These are phyloP conservation scores for Tachina fera DNA, from an alignment of 2,888 invertebrate genomes.

Conservation along the genomic window DNA sequence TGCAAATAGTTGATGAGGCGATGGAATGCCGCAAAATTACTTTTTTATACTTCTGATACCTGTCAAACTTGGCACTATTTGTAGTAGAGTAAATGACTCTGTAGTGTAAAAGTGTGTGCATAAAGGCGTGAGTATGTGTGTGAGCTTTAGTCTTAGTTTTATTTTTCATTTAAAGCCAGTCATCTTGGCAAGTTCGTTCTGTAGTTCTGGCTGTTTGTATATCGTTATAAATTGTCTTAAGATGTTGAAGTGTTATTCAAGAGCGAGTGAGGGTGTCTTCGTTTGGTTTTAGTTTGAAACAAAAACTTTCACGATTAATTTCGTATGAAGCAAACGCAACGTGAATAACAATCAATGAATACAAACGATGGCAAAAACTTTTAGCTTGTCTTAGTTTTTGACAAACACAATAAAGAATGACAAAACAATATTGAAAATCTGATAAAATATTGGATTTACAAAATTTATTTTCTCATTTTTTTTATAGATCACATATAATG, in stretches of 20 bases:
- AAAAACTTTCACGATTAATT: slow-evolving; percentile 75
- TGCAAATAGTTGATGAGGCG: slow-evolving; percentile 75
- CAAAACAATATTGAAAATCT: slow-evolving; percentile 53
- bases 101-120: neutral
- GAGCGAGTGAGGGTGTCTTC: neutral
- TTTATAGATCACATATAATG: neutral
- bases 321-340: slow-evolving; percentile 68
- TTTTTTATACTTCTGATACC: slow-evolving; percentile 71
- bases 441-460: slow-evolving; percentile 30
- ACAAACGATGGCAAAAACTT: slow-evolving; percentile 60
- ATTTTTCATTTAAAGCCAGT: slow-evolving; percentile 2
- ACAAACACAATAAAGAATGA: slow-evolving; percentile 26
- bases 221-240: slow-evolving; percentile 45
- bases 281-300: slow-evolving; percentile 30
- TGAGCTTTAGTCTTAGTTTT: slow-evolving; percentile 3
- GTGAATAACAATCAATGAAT: slow-evolving; percentile 61
- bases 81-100: neutral
- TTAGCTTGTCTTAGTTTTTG: slow-evolving; percentile 50
- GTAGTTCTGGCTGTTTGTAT: slow-evolving; percentile 13
- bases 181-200: slow-evolving; percentile 27
- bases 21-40: slow-evolving; percentile 75
- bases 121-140: neutral
- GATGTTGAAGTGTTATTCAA: neutral
- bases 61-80: slow-evolving; percentile 52
- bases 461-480: neutral